Percentiles rank a stretch among this genome's conserved stretches.
Evolutionary conservation across 2,888 invertebrate species (phyloP).

Genomic region (Dione juno): DNA sequence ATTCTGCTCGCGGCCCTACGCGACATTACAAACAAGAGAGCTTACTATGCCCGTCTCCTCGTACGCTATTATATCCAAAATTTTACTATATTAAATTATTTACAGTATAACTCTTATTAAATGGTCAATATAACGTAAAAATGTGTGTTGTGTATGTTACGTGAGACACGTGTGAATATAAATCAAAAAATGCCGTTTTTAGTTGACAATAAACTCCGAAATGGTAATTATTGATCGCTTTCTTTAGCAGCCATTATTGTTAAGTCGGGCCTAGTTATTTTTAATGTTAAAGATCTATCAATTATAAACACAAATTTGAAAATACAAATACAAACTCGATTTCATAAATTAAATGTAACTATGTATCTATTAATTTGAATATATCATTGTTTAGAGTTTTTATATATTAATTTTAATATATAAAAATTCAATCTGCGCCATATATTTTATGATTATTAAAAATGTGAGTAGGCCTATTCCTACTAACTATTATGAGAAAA

Average conservation of each 20-base stretch:
- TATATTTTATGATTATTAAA: constrained; percentile 2
- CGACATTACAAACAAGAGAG: constrained; percentile 62
- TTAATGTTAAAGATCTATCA: not conserved
- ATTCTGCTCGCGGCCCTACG: constrained; percentile 62
- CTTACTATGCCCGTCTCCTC: constrained; percentile 68
- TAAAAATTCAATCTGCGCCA: not conserved
- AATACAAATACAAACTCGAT: not conserved
- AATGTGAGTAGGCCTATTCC: constrained; percentile 30
- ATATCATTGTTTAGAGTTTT: not conserved
- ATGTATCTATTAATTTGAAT: not conserved
- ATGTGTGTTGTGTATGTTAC: constrained; percentile 68
- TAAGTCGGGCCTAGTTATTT: not conserved
- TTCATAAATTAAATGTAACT: not conserved
- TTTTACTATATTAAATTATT: constrained; percentile 47
- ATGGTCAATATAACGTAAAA: constrained; percentile 51
- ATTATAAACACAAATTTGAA: not conserved
- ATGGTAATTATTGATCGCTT: constrained; percentile 80
- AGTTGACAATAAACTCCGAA: constrained; percentile 67
- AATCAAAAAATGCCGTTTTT: constrained; percentile 70
- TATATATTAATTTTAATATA: not conserved
- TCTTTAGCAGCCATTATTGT: constrained; percentile 66
- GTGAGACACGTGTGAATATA: constrained; percentile 55
- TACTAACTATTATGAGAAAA: constrained; percentile 50
- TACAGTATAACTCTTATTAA: constrained; percentile 26
- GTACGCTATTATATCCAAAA: constrained; percentile 56